Base-by-base conservation (phyloP, 1,140 invertebrate species). In the Solen grandis region DNA sequence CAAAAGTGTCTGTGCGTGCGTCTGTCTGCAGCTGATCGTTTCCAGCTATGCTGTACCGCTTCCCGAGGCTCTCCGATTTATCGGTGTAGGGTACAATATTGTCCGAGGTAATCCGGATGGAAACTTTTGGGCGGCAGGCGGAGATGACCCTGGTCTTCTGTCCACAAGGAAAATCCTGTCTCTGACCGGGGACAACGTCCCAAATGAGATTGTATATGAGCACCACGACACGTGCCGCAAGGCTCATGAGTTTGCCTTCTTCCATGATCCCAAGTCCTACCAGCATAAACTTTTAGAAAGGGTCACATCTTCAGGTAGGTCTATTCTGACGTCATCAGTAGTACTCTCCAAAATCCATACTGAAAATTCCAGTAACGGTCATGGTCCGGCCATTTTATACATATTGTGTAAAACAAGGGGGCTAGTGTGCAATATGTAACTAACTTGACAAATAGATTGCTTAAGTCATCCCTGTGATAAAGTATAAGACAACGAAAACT, bases 31-130 rank as follows among this genome's bases (percentile, higher is more conserved):
- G 38, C 14, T 66, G 22, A 8, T 76, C 8, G 65, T 36, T 57
- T 19, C 46, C 4, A 60, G 54, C 57, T 29, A 41, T 27, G 77
- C 77, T 10, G 54, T 25, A n/a, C 5, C 27, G 5, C 19, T 63
- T 25, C 77, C 77, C 13, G 77, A 72, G 73, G 77, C 68, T 36
- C 68, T 80, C 19, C 77, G 73, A 41, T 80, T 63, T 54, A 59
- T 85, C 14, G 86, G 84, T 25, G 82, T 85, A 1, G 86, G 84
- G 22, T 85, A 87, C 82, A 85, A 84, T 66, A 54, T 84, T 16
- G 29, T 85, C 5, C 38, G 70, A 27, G 84, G 75, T 33, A 87
- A 85, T 72, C 84, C 86, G 8, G 84, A 85, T 55, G 84, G 84
- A 27, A 81, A 84, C 38, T 52, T 65, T 29, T 66, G 65, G 68